Conservation (phyloP, 2,113 vertebrate species). For the Diglossa brunneiventris region DNA sequence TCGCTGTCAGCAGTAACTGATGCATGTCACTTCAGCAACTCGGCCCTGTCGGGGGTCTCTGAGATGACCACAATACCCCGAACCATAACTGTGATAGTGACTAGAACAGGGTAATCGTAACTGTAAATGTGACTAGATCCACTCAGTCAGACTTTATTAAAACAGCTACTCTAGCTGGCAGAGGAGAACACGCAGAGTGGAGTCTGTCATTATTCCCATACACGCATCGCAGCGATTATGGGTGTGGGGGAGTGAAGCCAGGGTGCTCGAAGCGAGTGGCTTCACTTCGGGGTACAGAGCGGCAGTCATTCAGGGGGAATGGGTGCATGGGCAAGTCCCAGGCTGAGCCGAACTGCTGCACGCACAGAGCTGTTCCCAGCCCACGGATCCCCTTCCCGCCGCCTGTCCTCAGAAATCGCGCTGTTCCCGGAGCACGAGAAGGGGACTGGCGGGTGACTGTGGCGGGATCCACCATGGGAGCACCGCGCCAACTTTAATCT, state of each 20-base stretch:
- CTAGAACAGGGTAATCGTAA: fast-evolving
- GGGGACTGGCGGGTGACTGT: background rate
- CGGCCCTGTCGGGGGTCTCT: background rate
- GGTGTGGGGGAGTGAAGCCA: background rate
- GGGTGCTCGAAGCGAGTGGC: fast-evolving
- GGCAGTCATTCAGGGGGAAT: fast-evolving
- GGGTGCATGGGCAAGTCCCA: fast-evolving
- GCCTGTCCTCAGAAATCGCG: background rate
- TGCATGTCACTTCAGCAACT: background rate
- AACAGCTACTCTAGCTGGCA: background rate
- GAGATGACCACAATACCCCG: background rate
- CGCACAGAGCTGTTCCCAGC: background rate
- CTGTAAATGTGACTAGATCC: background rate
- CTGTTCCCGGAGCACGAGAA: background rate
- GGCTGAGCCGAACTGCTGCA: background rate
- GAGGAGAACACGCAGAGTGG: background rate
- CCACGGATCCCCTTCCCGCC: background rate
- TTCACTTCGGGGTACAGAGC: fast-evolving
- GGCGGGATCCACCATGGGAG: background rate
- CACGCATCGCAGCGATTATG: fast-evolving
- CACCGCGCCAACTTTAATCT: fast-evolving
- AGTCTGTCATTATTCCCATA: too few species aligned
- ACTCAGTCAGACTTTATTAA: background rate
- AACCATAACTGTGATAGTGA: background rate
- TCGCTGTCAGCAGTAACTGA: background rate